phyloP scores from a whole-genome alignment of 2,888 invertebrate genomes.

The Incurvaria masculella region DNA sequence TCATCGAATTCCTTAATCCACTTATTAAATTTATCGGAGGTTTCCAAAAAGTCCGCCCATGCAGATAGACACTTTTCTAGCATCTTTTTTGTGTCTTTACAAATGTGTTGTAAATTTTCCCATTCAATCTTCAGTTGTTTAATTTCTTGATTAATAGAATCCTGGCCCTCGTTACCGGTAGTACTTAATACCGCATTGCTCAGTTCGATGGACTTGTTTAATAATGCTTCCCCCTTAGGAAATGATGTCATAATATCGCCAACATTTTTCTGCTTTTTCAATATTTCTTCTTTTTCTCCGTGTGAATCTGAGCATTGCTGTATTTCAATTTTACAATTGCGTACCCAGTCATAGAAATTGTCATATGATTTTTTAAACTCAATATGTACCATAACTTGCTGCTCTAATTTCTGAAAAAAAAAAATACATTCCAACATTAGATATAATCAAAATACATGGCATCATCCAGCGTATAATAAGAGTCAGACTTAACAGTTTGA shows the following conservation, averaged over 20 bases:
- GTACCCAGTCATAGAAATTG: slow-evolving; percentile 82
- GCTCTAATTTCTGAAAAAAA: slow-evolving; percentile 63
- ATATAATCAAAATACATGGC: too few species aligned
- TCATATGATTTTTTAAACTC: slow-evolving; percentile 80
- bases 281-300: slow-evolving; percentile 76
- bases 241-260: slow-evolving; percentile 65
- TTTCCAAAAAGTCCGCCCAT: slow-evolving; percentile 78
- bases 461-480: too few species aligned
- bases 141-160: slow-evolving; percentile 75
- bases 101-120: slow-evolving; percentile 74
- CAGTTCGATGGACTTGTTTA: slow-evolving; percentile 69
- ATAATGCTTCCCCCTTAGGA: slow-evolving; percentile 68
- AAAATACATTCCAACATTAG: slow-evolving; percentile 1
- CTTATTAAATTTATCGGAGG: slow-evolving; percentile 67
- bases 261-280: slow-evolving; percentile 73
- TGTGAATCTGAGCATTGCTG: slow-evolving; percentile 85
- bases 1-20: slow-evolving; percentile 71
- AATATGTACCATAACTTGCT: slow-evolving; percentile 83
- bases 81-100: slow-evolving; percentile 72
- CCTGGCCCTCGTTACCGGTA: slow-evolving; percentile 81
- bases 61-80: slow-evolving; percentile 72
- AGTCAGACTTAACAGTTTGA: too few species aligned
- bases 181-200: slow-evolving; percentile 73
- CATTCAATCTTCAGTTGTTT: slow-evolving; percentile 77
- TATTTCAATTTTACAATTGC: slow-evolving; percentile 74